phyloP scores from a whole-genome alignment of 2,888 invertebrate genomes.

The Pristionchus mayeri region DNA sequence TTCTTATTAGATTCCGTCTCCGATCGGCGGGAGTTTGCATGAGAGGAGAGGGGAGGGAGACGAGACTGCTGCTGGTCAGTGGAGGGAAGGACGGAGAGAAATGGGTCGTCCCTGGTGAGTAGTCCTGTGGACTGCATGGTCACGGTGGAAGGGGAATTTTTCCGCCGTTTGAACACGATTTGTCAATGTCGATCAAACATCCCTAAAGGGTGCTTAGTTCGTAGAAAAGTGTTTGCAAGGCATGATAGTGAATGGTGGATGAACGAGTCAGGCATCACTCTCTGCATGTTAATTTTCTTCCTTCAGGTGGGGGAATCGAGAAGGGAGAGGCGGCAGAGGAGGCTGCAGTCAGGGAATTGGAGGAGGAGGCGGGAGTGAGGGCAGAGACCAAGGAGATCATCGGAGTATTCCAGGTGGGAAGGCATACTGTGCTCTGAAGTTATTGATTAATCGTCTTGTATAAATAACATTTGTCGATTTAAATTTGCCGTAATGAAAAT shows the following conservation, averaged over 20 bases:
- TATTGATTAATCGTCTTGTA: no score
- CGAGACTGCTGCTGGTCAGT: constrained; percentile 67
- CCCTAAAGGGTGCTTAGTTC: no score
- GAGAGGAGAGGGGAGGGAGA: constrained; percentile 53
- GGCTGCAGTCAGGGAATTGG: constrained; percentile 92
- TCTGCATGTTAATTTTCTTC: background rate
- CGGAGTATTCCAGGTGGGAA: constrained; percentile 91
- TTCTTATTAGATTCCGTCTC: constrained; percentile 57
- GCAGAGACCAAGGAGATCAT: constrained; percentile 91
- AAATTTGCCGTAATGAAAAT: background rate
- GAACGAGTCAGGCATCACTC: background rate
- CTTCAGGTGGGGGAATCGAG: constrained; percentile 90
- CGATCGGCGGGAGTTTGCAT: constrained; percentile 47
- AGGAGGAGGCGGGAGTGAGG: constrained; percentile 95
- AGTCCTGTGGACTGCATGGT: no score
- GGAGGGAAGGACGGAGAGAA: constrained; percentile 66
- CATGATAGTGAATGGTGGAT: background rate
- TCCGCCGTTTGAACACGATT: no score
- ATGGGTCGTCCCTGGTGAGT: constrained; percentile 90
- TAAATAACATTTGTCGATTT: background rate
- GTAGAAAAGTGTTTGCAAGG: no score
- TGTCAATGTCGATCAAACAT: no score
- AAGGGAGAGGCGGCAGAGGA: constrained; percentile 89
- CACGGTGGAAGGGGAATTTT: background rate
- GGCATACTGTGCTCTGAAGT: background rate